Percentiles rank a stretch among this genome's conserved stretches.
Conservation (phyloP, 2,888 invertebrate species). For the Mylabris sibirica region DNA sequence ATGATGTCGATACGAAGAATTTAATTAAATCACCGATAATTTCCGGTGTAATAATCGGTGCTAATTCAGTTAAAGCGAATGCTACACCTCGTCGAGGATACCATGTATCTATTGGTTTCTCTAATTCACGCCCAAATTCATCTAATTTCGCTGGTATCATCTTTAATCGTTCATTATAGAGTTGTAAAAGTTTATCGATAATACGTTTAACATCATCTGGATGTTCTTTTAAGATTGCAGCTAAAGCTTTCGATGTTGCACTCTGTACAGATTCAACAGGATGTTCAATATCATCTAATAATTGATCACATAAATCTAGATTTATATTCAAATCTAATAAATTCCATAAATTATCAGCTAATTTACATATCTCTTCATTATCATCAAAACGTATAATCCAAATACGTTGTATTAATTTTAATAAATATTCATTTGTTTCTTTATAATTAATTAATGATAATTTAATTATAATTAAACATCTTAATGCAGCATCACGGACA, state of each 20-base stretch:
- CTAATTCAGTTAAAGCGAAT: conserved; percentile 80
- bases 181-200: conserved; percentile 71
- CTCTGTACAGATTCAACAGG: conserved; percentile 83
- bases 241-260: conserved; percentile 82
- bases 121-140: conserved; percentile 88
- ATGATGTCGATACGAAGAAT: conserved; percentile 85
- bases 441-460: conserved; percentile 70
- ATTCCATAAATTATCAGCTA: conserved; percentile 72
- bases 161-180: conserved; percentile 80
- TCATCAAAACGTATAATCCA: conserved; percentile 87
- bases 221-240: conserved; percentile 69
- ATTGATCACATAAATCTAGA: conserved; percentile 63
- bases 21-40: conserved; percentile 75
- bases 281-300: conserved; percentile 79
- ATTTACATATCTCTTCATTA: conserved; percentile 74
- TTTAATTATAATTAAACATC: conserved; percentile 73
- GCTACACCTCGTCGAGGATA: conserved; percentile 89
- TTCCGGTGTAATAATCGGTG: conserved; percentile 73
- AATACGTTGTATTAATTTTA: conserved; percentile 74
- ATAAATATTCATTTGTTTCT: conserved; percentile 66
- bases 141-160: conserved; percentile 87
- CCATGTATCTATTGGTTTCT: conserved; percentile 89
- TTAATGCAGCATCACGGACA: conserved; percentile 82
- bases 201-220: conserved; percentile 65
- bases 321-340: conserved; percentile 64